Percentiles rank a stretch among this genome's conserved stretches.
Conservation (phyloP, 2,888 invertebrate genomes). For the Andrena hattorfiana region DNA sequence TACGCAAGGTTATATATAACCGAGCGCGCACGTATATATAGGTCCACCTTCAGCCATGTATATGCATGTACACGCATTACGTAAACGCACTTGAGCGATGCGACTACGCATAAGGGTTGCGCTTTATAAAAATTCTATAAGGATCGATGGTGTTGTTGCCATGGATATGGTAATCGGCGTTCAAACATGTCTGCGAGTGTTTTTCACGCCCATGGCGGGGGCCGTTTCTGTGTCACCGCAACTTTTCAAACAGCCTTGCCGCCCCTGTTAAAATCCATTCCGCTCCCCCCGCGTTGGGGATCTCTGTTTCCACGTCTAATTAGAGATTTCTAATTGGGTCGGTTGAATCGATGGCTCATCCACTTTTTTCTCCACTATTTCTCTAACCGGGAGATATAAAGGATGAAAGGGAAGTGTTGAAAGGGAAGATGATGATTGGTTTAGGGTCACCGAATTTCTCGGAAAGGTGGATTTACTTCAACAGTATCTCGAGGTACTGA, state of each 20-base stretch:
- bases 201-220: constrained; percentile 52
- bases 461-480: too few species aligned
- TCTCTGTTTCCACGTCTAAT: constrained; percentile 5
- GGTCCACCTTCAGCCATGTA: constrained; percentile 59
- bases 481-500: too few species aligned
- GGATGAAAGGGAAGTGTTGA: neutral
- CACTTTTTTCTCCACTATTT: neutral
- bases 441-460: too few species aligned
- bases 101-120: constrained; percentile 70
- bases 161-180: constrained; percentile 70
- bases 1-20: constrained; percentile 64
- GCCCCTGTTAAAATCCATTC: constrained; percentile 15
- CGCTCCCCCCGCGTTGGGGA: neutral
- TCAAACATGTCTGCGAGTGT: constrained; percentile 62
- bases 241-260: constrained; percentile 42
- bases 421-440: too few species aligned
- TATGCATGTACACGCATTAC: constrained; percentile 68
- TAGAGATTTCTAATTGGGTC: constrained; percentile 10
- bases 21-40: constrained; percentile 53
- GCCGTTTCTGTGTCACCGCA: constrained; percentile 50
- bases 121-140: constrained; percentile 71
- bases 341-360: neutral
- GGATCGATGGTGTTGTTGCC: constrained; percentile 70
- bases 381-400: neutral
- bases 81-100: constrained; percentile 70